Conservation (phyloP, 1,140 invertebrate genomes). For the Laodelphax striatellus region DNA sequence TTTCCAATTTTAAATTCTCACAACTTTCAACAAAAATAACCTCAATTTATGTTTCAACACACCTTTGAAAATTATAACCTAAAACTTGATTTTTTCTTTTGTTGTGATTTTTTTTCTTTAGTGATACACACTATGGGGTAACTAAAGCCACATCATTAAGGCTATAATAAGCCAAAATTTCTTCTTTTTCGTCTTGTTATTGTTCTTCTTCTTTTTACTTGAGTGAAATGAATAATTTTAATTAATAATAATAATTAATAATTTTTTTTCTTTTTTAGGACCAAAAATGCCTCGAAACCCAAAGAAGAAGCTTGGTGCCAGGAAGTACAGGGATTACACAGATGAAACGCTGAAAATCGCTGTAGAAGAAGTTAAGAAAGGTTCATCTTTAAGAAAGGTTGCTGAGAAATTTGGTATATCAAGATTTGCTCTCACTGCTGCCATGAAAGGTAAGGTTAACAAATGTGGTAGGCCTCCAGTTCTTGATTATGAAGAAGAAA, state of each 20-base stretch:
- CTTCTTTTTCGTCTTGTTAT: too few relatives aligned
- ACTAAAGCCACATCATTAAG: background rate
- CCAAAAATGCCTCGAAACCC: constrained; percentile 11
- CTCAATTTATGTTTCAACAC: background rate
- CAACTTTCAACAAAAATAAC: background rate
- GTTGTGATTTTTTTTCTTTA: background rate
- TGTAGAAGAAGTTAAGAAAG: constrained; percentile 11
- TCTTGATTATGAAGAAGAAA: constrained; percentile 7
- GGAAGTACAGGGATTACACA: constrained; percentile 6
- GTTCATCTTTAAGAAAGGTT: constrained; percentile 10
- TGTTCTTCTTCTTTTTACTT: too few relatives aligned
- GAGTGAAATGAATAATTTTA: background rate
- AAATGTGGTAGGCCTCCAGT: constrained; percentile 8
- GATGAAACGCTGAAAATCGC: constrained; percentile 1
- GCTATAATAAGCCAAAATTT: background rate
- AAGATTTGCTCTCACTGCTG: constrained; percentile 7
- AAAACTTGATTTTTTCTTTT: background rate
- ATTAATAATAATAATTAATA: background rate
- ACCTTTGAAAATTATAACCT: background rate
- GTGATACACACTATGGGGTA: background rate
- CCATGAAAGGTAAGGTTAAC: constrained; percentile 7
- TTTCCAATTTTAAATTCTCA: background rate
- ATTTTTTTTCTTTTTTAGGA: background rate
- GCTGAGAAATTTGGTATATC: constrained; percentile 13
- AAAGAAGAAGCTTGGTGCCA: background rate